These are phyloP conservation scores for Cylloceria caligata DNA, from an alignment of 2,888 invertebrate genomes.

Conservation along the genomic window DNA sequence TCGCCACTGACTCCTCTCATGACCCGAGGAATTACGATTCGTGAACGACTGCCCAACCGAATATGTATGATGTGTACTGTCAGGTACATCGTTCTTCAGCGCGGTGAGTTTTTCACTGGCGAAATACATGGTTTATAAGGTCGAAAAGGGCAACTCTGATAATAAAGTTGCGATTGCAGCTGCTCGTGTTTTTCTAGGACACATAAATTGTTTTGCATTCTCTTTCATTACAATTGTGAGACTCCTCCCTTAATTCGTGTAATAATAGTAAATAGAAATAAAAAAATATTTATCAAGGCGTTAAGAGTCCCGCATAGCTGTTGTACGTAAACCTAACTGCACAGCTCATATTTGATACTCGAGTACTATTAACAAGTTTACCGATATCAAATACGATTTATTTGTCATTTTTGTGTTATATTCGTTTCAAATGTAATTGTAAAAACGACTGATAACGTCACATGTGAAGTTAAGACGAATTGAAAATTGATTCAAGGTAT, in stretches of 20 bases:
- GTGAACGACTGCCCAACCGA: conserved; percentile 8
- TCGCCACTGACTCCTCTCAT: conserved; percentile 30
- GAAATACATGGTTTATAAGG: conserved; percentile 17
- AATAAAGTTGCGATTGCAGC: conserved; percentile 7
- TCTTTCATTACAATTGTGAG: conserved; percentile 2
- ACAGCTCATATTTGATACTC: no score
- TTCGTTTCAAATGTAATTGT: no score
- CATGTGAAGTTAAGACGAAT: no score
- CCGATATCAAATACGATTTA: no score
- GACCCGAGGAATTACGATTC: conserved; percentile 51
- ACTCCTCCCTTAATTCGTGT: background rate
- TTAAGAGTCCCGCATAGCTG: no score
- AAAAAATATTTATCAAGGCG: background rate
- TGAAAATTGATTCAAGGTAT: no score
- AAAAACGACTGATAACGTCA: no score
- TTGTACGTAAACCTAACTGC: no score
- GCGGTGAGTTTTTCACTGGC: conserved; percentile 1
- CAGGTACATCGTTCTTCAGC: conserved; percentile 8
- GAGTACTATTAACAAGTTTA: no score
- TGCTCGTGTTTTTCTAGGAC: conserved; percentile 14
- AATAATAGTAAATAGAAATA: background rate
- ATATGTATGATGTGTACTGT: conserved; percentile 23
- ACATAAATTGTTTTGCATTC: conserved; percentile 15
- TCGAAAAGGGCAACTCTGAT: conserved; percentile 7
- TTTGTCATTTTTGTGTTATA: no score